Evolutionary conservation across 2,113 vertebrate genomes (phyloP), one percentile per base, ranked within the genome.

Genomic region (Lepidothrix coronata): DNA sequence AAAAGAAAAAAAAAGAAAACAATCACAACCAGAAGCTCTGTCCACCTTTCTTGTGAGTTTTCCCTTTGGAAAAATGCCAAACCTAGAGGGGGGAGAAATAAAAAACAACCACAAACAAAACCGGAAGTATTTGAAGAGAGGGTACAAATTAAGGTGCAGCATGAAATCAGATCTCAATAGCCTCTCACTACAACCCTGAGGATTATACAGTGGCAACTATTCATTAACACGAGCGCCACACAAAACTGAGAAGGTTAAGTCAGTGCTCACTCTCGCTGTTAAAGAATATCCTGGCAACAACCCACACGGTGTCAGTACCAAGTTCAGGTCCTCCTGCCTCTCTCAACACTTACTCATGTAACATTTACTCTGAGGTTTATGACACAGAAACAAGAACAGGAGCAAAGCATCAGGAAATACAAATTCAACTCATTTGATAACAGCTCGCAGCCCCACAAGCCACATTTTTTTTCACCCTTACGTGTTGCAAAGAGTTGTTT

Each of bases 161-260:
- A 85, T 44, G 95, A 95, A 95, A 97, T 66, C 7, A 2, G 89
- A 95, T 87, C 93, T 85, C 73, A 81, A 82, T n/a, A 92, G 73
- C 48, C 65, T 92, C 85, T 81, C 83, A 72, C 22, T 19, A 31
- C 79, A 68, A 41, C 84, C 48, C 85, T 49, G 54, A 85, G 88
- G 54, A 94, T 91, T 93, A 75, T 72, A 95, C 93, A 95, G 88
- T 95, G 84, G 88, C 88, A 87, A 51, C 68, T 22, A 93, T 94
- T 95, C 96, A 94, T 71, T 35, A 94, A 70, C 95, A 95, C 16
- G 66, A 89, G 93, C 41, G 1, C 83, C 95, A 73, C 49, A 65
- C 80, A 75, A 61, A 61, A 86, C 61, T 2, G 16, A 95, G 75
- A 91, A 86, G 88, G 92, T 96, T 65, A 93, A 92, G 65, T 86